Percentiles rank a stretch among this genome's conserved stretches.
Conservation (phyloP, 2,113 vertebrate species). For the Illadopsis cleaveri region DNA sequence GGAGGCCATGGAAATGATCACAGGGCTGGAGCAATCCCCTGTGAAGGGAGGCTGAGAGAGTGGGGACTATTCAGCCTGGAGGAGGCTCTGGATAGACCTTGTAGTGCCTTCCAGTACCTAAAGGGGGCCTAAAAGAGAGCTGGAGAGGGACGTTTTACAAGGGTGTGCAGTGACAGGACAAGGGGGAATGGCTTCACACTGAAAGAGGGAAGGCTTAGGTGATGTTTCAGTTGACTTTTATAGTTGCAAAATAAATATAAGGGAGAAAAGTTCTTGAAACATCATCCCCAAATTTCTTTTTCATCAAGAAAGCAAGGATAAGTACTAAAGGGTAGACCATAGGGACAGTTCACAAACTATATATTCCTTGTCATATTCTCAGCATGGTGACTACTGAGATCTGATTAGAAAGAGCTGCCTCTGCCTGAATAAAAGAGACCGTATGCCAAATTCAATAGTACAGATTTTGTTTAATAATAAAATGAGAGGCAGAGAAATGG, state of each 20-base stretch:
- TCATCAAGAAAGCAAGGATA: neutral
- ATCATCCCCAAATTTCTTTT: neutral
- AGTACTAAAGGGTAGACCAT: neutral
- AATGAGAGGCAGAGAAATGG: neutral
- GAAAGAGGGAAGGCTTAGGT: neutral
- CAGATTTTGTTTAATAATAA: neutral
- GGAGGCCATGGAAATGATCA: neutral
- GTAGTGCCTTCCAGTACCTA: neutral
- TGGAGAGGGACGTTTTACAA: accelerated
- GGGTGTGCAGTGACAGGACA: neutral
- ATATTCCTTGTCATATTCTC: neutral
- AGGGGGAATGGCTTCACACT: neutral
- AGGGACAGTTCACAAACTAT: neutral
- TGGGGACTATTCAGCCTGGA: neutral
- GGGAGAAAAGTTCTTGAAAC: neutral
- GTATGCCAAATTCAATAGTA: neutral
- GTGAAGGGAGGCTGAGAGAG: neutral
- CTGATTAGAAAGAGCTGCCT: neutral
- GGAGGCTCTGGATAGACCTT: neutral
- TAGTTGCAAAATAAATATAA: neutral
- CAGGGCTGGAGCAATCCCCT: neutral
- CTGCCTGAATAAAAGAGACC: neutral
- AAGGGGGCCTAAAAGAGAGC: neutral
- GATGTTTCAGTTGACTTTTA: neutral
- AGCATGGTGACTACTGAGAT: neutral